Percentiles rank a stretch among this genome's conserved stretches.
These are phyloP conservation scores for Marasmarcha lunaedactyla DNA, from an alignment of 2,888 invertebrate genomes.

Conservation along the genomic window DNA sequence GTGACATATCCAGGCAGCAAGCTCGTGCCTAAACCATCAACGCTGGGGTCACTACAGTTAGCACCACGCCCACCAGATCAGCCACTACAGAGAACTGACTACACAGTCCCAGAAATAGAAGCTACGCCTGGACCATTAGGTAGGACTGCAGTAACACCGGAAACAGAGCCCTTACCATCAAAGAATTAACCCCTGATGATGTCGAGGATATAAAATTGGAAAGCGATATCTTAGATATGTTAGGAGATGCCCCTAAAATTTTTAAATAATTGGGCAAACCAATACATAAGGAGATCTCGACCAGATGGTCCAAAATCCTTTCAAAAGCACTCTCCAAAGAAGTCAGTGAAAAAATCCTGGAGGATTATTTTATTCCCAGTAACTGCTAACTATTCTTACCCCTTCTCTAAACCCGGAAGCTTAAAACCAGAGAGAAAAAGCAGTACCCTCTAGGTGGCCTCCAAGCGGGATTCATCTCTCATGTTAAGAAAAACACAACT, in stretches of 20 bases:
- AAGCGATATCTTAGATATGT: neutral
- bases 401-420: conserved; percentile 9
- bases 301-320: conserved; percentile 4
- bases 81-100: too few relatives aligned
- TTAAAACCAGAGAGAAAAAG: too few relatives aligned
- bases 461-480: conserved; percentile 5
- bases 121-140: too few relatives aligned
- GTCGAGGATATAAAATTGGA: neutral
- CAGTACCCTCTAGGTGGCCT: conserved; percentile 2
- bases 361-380: conserved; percentile 6
- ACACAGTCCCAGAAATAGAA: too few relatives aligned
- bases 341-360: conserved; percentile 2
- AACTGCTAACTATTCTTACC: conserved; percentile 6
- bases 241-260: conserved; percentile 8
- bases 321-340: conserved; percentile 7
- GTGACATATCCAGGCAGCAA: too few relatives aligned
- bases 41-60: too few relatives aligned
- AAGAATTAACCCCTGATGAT: too few relatives aligned
- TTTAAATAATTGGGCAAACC: neutral
- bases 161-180: too few relatives aligned
- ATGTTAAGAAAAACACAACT: conserved; percentile 6
- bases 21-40: too few relatives aligned
- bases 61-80: too few relatives aligned
- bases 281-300: conserved; percentile 7
- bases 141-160: too few relatives aligned